phyloP scores from a whole-genome alignment of 2,888 invertebrate genomes.

The Orchestes rusci region DNA sequence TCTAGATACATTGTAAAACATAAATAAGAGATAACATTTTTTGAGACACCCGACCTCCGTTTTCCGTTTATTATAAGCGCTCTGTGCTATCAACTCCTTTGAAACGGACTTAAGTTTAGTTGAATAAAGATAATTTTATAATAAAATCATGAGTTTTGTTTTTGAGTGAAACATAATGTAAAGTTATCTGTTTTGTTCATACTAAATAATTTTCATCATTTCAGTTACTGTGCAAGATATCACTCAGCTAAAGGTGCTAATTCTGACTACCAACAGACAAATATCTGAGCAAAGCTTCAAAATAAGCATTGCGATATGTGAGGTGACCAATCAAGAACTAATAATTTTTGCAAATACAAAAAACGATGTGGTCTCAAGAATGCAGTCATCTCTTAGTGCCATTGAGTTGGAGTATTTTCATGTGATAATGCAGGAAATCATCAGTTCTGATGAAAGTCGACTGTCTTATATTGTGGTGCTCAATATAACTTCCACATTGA shows the following conservation, averaged over 20 bases:
- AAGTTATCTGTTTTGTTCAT: too few species aligned
- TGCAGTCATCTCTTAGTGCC: slow-evolving; percentile 31
- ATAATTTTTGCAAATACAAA: slow-evolving; percentile 35
- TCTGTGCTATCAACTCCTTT: too few species aligned
- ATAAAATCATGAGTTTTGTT: too few species aligned
- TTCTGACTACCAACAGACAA: slow-evolving; percentile 33
- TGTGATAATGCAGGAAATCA: slow-evolving; percentile 34
- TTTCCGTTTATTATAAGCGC: too few species aligned
- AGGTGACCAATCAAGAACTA: slow-evolving; percentile 33
- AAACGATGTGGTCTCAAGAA: slow-evolving; percentile 35
- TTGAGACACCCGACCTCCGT: too few species aligned
- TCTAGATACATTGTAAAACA: too few species aligned
- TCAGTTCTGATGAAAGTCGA: slow-evolving; percentile 30
- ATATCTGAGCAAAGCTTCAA: slow-evolving; percentile 35
- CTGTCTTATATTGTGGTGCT: slow-evolving; percentile 32
- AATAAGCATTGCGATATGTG: slow-evolving; percentile 33
- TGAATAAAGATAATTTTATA: too few species aligned
- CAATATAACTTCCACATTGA: slow-evolving; percentile 34
- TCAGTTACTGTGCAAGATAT: slow-evolving; percentile 25
- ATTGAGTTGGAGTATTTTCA: slow-evolving; percentile 38
- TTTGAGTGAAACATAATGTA: too few species aligned
- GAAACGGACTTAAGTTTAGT: too few species aligned
- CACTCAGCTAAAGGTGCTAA: slow-evolving; percentile 28
- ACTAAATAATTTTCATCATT: slow-evolving; percentile 24
- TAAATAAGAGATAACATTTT: too few species aligned